Evolutionary conservation across 2,888 invertebrate genomes (phyloP), one percentile per base, ranked within the genome.

Genomic region (Barypeithes pellucidus): DNA sequence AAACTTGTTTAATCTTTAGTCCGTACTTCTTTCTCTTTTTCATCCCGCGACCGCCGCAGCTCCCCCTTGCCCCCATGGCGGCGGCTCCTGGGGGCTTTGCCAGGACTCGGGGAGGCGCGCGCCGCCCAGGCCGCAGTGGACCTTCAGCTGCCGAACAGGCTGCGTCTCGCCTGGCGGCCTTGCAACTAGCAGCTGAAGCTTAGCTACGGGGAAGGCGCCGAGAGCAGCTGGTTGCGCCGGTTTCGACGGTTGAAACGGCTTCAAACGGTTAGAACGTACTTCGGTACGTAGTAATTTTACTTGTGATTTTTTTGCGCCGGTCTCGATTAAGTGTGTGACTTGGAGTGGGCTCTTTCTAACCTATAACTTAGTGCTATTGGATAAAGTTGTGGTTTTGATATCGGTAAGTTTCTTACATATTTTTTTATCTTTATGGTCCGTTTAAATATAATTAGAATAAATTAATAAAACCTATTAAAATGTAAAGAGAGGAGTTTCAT

Each of bases 81-180:
- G 36, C 66, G 39, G 60, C 52, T 52, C 29, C 66, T 59, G 67
- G 36, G 20, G 47, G 71, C 47, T 62, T 36, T 52, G 61, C 62
- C 60, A 67, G 67, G 67, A 62, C 59, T 52, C 29, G 65, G 50
- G 39, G 68, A 68, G 45, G 69, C 67, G 72, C 72, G 72, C 75
- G 75, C 69, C 72, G 65, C 63, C 60, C 72, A 33, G 81, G 82
- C 84, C 84, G 85, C 84, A 85, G 85, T 85, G 84, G 82, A 83
- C 82, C 79, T 82, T 81, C 84, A 84, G 84, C 83, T 80, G 83
- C 84, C 82, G 82, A 81, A 80, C 81, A 84, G 84, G 84, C 81
- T 78, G 82, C 80, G 80, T 81, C 79, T 76, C 77, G 80, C 80
- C 81, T 81, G 81, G 79, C 78, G 76, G 78, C 80, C 78, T 81